These are phyloP conservation scores for Arge pagana DNA, from an alignment of 2,888 invertebrate species.

Conservation along the genomic window DNA sequence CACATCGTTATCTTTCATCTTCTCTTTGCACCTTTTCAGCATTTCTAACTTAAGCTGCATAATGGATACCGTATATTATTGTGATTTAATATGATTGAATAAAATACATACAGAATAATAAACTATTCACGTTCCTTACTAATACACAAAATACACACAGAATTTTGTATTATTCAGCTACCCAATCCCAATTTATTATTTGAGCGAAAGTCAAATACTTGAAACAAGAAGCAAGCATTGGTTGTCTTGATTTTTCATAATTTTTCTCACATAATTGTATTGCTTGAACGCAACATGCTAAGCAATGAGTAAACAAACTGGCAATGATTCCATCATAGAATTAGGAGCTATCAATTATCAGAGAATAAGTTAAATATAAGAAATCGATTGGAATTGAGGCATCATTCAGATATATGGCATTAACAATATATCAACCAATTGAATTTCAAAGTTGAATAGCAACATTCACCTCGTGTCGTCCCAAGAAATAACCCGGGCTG, in stretches of 20 bases:
- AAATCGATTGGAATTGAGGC: too few relatives aligned
- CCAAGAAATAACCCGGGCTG: constrained; percentile 76
- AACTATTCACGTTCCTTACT: constrained; percentile 18
- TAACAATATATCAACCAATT: too few relatives aligned
- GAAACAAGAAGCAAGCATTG: constrained; percentile 12
- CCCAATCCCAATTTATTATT: constrained; percentile 29
- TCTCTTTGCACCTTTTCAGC: constrained; percentile 65
- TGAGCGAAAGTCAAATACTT: constrained; percentile 30
- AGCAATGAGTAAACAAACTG: too few relatives aligned
- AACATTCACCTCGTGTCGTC: constrained; percentile 75
- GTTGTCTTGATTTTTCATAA: constrained; percentile 6
- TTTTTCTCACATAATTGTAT: too few relatives aligned
- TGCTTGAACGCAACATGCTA: too few relatives aligned
- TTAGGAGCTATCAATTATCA: too few relatives aligned
- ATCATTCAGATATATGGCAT: too few relatives aligned
- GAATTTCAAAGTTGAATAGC: too few relatives aligned
- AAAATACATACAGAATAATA: constrained; percentile 26
- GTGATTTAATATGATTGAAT: constrained; percentile 13
- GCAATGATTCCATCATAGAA: too few relatives aligned
- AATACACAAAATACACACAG: constrained; percentile 24
- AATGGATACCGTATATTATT: constrained; percentile 32
- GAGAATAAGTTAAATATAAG: too few relatives aligned
- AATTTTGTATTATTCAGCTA: constrained; percentile 30
- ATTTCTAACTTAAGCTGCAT: constrained; percentile 73
- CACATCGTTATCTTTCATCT: constrained; percentile 59